Evolutionary conservation across 53 echinoderm and acorn worm species (phyloP).

Genomic region (Actinopyga echinites): DNA sequence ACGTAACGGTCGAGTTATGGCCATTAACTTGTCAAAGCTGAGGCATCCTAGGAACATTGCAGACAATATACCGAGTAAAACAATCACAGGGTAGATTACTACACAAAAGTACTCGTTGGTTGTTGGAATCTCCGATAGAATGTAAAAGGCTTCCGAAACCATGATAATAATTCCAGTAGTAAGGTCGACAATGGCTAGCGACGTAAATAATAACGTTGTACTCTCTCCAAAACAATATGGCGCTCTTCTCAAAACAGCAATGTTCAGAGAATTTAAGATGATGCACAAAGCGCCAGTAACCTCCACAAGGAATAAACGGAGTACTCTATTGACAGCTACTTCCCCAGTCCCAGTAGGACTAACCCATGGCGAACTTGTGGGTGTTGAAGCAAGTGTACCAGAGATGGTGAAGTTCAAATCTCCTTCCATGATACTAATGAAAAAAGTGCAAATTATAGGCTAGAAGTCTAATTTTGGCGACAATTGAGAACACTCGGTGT

Average conservation of each 20-base stretch:
- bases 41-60: slow-evolving; percentile 39
- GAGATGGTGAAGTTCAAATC: too few relatives aligned
- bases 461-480: too few relatives aligned
- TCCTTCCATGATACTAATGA: too few relatives aligned
- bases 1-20: slow-evolving; percentile 22
- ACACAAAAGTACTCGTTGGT: background rate
- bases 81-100: slow-evolving; percentile 1
- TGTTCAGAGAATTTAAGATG: slow-evolving; percentile 24
- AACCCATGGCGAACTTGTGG: too few relatives aligned
- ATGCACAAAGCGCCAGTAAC: slow-evolving; percentile 29
- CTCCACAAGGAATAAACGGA: slow-evolving; percentile 31
- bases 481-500: too few relatives aligned
- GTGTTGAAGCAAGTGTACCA: too few relatives aligned
- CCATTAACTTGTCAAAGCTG: slow-evolving; percentile 36
- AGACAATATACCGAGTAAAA: slow-evolving; percentile 27
- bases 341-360: too few relatives aligned
- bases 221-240: slow-evolving; percentile 36
- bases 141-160: slow-evolving; percentile 29
- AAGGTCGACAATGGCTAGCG: slow-evolving; percentile 16
- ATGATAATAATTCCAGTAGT: slow-evolving; percentile 24
- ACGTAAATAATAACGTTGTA: slow-evolving; percentile 16
- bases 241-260: slow-evolving; percentile 16
- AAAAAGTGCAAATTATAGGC: too few relatives aligned
- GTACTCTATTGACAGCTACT: background rate
- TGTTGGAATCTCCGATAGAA: background rate